Evolutionary conservation across 1,140 invertebrate genomes (phyloP), one percentile per base, ranked within the genome.

Genomic region (Lepidurus packardi): DNA sequence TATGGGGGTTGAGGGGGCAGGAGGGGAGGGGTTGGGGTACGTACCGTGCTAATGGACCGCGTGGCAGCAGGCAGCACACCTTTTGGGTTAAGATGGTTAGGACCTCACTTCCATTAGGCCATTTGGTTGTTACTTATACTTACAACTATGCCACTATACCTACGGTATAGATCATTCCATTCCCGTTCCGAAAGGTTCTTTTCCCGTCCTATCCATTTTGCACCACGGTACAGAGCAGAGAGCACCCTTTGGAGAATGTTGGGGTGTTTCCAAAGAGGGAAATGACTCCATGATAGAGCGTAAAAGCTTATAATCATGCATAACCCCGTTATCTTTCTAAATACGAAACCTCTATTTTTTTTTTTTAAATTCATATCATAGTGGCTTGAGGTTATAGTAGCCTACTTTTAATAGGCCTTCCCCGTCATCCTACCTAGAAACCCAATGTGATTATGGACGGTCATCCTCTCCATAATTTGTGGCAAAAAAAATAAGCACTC

Each of bases 21-120:
- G 47, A n/a, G 47, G 13, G 53, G 53, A 21, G 21, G 21, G 53
- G 53, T 7, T 65, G 21, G 16, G 7, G 53, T 13, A 65, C 53
- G 53, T 65, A 65, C 53, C 53, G 9, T 65, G 13, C 9, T 65
- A 65, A 65, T 65, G 53, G 53, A 65, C 53, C 16, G 7, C 21
- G 53, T 65, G 53, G 53, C 53, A 65, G 53, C 53, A n/a, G 53
- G 53, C 53, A 65, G 53, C 53, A 65, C 53, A 65, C 53, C 53
- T 65, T 65, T 21, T 65, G 53, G 53, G 53, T 13, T 65, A n/a
- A 65, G 53, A 65, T 21, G 53, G 53, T 13, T 65, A n/a, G 21
- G 53, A 65, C 53, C 53, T 65, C 53, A 16, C 53, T 65, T 65
- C 53, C 53, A 65, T 65, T 65, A 65, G 53, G 53, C 53, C 53